Evolutionary conservation across 2,113 vertebrate species (phyloP).

Genomic region (Collichthys lucidus): DNA sequence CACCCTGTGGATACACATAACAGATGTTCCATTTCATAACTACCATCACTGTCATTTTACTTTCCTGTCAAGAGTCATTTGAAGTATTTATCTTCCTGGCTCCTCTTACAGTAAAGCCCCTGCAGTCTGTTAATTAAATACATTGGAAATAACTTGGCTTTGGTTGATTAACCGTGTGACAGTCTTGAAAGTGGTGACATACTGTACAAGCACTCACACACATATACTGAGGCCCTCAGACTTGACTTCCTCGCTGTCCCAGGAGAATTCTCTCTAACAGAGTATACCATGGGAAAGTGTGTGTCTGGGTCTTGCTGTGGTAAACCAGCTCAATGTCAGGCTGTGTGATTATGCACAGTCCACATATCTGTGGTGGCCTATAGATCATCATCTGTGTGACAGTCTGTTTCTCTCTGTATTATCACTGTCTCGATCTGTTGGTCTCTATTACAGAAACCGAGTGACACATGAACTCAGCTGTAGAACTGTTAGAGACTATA

Average conservation of each 20-base stretch:
- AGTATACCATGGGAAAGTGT: constrained; percentile 61
- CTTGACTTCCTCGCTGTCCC: neutral
- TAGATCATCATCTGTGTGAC: constrained; percentile 51
- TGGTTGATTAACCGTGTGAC: constrained; percentile 27
- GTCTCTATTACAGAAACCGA: constrained; percentile 25
- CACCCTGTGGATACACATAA: constrained; percentile 1
- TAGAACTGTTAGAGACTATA: neutral
- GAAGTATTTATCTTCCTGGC: constrained; percentile 10
- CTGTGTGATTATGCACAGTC: constrained; percentile 49
- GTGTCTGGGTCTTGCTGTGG: constrained; percentile 44
- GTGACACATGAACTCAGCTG: constrained; percentile 11
- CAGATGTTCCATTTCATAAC: neutral
- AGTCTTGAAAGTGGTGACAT: constrained; percentile 23
- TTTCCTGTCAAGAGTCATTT: constrained; percentile 16
- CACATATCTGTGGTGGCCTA: constrained; percentile 55
- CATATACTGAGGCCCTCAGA: neutral
- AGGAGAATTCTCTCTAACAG: constrained; percentile 7
- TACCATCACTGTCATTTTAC: neutral
- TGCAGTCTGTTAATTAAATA: constrained; percentile 15
- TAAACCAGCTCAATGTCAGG: constrained; percentile 50
- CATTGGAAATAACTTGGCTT: constrained; percentile 9
- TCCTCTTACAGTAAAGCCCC: constrained; percentile 15
- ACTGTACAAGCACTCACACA: constrained; percentile 25
- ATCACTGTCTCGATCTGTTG: constrained; percentile 34
- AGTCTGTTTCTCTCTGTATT: constrained; percentile 27